Evolutionary conservation across 1,140 invertebrate species (phyloP).

Genomic region (Megalonaias nervosa): DNA sequence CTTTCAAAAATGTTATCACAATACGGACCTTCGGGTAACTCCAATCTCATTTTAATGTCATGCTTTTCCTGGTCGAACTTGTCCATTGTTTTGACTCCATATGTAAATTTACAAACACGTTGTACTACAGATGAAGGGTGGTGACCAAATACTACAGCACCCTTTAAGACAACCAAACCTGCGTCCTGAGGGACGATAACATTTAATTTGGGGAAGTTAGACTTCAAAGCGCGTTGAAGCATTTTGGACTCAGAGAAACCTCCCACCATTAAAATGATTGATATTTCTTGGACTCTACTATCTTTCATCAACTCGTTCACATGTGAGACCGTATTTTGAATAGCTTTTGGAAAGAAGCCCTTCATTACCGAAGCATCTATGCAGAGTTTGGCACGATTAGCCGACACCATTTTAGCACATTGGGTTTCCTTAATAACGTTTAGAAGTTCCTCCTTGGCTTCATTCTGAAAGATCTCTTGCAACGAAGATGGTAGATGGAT

Average conservation of each 20-base stretch:
- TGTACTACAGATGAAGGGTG: constrained; percentile 7
- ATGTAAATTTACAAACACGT: constrained; percentile 18
- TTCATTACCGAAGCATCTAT: constrained; percentile 33
- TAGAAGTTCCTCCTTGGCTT: too few relatives aligned
- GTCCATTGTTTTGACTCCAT: constrained; percentile 10
- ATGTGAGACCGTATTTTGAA: constrained; percentile 26
- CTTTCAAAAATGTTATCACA: constrained; percentile 6
- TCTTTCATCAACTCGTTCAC: constrained; percentile 27
- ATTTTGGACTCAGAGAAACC: constrained; percentile 44
- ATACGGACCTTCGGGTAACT: background rate
- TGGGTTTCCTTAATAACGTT: too few relatives aligned
- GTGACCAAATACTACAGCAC: constrained; percentile 43
- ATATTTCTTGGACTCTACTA: background rate
- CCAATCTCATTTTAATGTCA: constrained; percentile 4
- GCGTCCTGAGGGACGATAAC: constrained; percentile 39
- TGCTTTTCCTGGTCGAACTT: constrained; percentile 7
- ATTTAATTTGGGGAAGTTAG: constrained; percentile 30
- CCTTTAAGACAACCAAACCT: constrained; percentile 40
- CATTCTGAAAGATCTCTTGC: too few relatives aligned
- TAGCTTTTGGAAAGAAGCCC: constrained; percentile 23
- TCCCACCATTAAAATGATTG: constrained; percentile 41
- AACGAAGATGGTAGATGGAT: too few relatives aligned
- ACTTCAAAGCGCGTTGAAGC: constrained; percentile 31
- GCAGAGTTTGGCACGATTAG: constrained; percentile 26
- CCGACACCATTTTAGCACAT: too few relatives aligned